A percentile compares a stretch with the other conserved stretches of the same genome.
These are phyloP conservation scores for Sylvietta virens DNA, from an alignment of 2,113 vertebrate genomes.

Conservation along the genomic window DNA sequence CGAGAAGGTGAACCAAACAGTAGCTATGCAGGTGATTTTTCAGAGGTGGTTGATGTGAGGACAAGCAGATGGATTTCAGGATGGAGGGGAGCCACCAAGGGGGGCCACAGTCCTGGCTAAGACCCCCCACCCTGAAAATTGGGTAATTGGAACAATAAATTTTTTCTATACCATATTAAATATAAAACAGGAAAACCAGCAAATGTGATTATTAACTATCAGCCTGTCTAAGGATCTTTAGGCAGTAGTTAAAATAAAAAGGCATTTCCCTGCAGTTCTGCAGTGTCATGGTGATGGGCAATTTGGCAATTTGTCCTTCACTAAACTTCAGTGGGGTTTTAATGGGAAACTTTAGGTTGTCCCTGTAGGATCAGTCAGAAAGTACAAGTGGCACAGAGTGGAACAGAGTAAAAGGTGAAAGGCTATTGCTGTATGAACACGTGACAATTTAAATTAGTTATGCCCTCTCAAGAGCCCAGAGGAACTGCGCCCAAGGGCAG, in stretches of 20 bases:
- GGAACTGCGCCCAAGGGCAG: not conserved
- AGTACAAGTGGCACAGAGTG: not conserved
- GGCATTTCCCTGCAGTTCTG: not conserved
- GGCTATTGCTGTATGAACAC: not conserved
- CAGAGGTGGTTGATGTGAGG: not conserved
- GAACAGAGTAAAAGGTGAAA: not conserved
- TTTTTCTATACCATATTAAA: not conserved
- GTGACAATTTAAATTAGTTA: not conserved
- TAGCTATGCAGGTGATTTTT: not conserved
- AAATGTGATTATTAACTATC: not conserved
- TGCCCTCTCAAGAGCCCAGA: not conserved
- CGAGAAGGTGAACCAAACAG: not conserved
- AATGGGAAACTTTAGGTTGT: not conserved
- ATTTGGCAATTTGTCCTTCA: not conserved
- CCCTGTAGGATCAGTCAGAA: not conserved
- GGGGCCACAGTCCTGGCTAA: not conserved
- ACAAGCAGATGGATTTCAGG: accelerated
- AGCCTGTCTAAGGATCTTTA: not conserved
- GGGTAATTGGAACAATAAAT: not conserved
- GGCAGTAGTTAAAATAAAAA: not conserved
- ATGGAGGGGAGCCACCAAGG: not conserved
- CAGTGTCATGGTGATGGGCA: accelerated
- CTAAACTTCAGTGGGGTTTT: not conserved
- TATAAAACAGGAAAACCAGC: not conserved
- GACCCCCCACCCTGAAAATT: not conserved